phyloP scores from a whole-genome alignment of 2,113 vertebrate species.

The Poeciliopsis prolifica region DNA sequence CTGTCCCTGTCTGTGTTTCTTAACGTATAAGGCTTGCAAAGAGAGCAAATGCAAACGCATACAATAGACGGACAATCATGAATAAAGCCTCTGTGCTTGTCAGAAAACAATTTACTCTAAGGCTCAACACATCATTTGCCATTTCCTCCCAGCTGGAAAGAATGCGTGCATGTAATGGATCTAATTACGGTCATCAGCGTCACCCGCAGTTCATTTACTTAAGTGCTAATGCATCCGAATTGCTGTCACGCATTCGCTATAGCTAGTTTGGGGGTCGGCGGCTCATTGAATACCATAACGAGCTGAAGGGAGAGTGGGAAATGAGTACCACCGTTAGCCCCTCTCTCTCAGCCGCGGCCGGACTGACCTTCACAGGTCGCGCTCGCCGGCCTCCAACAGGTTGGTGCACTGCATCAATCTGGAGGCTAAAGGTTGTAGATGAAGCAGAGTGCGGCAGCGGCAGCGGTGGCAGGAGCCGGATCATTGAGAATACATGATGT shows the following conservation, averaged over 20 bases:
- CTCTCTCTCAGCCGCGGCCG: slow-evolving; percentile 9
- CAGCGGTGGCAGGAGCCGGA: background rate
- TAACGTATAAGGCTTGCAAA: background rate
- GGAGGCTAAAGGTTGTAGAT: slow-evolving; percentile 41
- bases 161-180: slow-evolving; percentile 42
- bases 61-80: slow-evolving; percentile 1
- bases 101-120: slow-evolving; percentile 32
- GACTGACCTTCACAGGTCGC: slow-evolving; percentile 31
- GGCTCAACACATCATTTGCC: slow-evolving; percentile 48
- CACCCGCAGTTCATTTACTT: slow-evolving; percentile 65
- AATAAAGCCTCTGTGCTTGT: slow-evolving; percentile 22
- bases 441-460: slow-evolving; percentile 27
- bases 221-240: slow-evolving; percentile 50
- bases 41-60: background rate
- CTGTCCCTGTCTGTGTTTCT: too few species aligned
- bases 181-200: slow-evolving; percentile 60
- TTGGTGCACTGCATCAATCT: slow-evolving; percentile 11
- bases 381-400: slow-evolving; percentile 23
- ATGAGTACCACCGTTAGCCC: slow-evolving; percentile 8
- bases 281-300: slow-evolving; percentile 30
- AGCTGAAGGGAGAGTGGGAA: slow-evolving; percentile 53
- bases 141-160: slow-evolving; percentile 45
- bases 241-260: slow-evolving; percentile 46
- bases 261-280: slow-evolving; percentile 28
- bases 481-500: background rate